Base-by-base conservation (phyloP, 2,113 vertebrate species). In the Labrus mixtus region DNA sequence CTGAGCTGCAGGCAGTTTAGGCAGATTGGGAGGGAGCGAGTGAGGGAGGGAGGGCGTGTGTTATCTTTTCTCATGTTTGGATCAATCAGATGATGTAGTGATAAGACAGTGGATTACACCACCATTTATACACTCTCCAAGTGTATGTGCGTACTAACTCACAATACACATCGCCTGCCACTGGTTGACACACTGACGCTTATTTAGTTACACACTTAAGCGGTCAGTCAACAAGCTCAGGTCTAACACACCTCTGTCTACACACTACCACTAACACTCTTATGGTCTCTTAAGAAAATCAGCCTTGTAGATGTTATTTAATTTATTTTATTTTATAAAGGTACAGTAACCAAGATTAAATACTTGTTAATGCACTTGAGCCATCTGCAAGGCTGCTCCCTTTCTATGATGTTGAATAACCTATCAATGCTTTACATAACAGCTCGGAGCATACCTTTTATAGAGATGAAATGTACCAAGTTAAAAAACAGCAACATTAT, bases 21-120 rank as follows among this genome's bases (percentile, higher is more conserved):
- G 71, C 43, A 81, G 83, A 87, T 80, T 15, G 48, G 57, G 80
- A 46, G 73, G 46, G 16, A 61, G 78, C 78, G 73, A 6, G 48
- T 43, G 69, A 5, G 25, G 22, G 50, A 22, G 62, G 23, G 73
- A 20, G 74, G 33, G 71, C 39, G 54, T 10, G 62, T 76, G 85
- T 76, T 89, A 91, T 89, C 86, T 85, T 81, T 87, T 86, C 83
- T 90, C 81, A 85, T 74, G 68, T 86, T 68, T 56, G 86, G 89
- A 92, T 94, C 91, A 90, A 91, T 92, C 87, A 90, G 91, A 92
- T 91, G 88, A 89, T 90, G 91, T 91, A 90, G 82, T 81, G 90
- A 92, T 91, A 90, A 91, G 78, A 78, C 84, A 84, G 75, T 87
- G 89, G 91, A 89, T 93, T 88, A 91, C 90, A 83, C 75, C 12